These are phyloP conservation scores for Regulus satrapa DNA, from an alignment of 2,113 vertebrate genomes.

Conservation along the genomic window DNA sequence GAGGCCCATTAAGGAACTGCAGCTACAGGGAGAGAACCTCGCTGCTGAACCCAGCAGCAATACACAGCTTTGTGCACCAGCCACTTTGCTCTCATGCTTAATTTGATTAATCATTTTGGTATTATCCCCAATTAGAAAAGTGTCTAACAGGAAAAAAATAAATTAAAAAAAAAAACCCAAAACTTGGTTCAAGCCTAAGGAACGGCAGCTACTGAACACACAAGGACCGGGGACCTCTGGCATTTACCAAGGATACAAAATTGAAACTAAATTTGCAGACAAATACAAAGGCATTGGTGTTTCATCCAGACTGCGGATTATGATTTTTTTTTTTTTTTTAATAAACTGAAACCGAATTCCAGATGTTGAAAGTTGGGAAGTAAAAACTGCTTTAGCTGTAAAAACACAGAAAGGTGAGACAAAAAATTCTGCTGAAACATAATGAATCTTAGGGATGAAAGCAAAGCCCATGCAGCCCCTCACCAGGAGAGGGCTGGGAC, in stretches of 20 bases:
- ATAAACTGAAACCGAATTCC: conserved; percentile 57
- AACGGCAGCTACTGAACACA: background rate
- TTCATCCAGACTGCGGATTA: conserved; percentile 33
- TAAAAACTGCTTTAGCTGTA: conserved; percentile 56
- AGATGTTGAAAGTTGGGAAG: conserved; percentile 57
- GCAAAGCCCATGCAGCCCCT: background rate
- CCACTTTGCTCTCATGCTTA: conserved; percentile 31
- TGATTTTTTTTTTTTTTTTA: conserved; percentile 3
- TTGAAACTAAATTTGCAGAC: conserved; percentile 5
- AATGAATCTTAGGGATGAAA: background rate
- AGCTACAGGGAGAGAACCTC: background rate
- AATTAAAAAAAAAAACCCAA: background rate
- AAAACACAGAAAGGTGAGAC: conserved; percentile 54
- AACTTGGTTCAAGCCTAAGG: background rate
- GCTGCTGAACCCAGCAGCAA: background rate
- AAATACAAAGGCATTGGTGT: conserved; percentile 36
- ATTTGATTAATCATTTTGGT: conserved; percentile 54
- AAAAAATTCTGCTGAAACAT: conserved; percentile 47
- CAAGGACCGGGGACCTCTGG: background rate
- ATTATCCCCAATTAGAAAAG: conserved; percentile 54
- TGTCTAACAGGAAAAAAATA: background rate
- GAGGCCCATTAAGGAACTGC: conserved; percentile 28
- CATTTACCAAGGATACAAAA: background rate
- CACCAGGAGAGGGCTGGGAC: background rate
- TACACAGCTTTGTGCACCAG: conserved; percentile 14